Percentiles rank a stretch among this genome's conserved stretches.
phyloP scores from a whole-genome alignment of 92 coral and sea anemone species.

The Actinostola sp. region DNA sequence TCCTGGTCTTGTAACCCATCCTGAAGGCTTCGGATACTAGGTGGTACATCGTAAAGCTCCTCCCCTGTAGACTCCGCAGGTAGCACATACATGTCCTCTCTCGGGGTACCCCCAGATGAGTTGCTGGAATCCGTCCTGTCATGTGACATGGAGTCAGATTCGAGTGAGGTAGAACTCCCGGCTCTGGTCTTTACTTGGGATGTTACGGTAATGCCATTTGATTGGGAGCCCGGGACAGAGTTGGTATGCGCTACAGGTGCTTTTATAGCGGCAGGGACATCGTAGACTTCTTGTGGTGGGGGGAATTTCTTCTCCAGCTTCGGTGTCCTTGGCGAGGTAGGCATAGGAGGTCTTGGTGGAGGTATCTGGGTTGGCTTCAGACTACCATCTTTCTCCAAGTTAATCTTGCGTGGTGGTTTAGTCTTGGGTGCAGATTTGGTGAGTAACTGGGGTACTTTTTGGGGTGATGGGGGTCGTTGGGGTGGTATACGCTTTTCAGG shows the following conservation, averaged over 20 bases:
- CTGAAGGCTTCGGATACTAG: conserved; percentile 2
- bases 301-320: not conserved
- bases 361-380: conserved; percentile 6
- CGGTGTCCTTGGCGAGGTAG: conserved; percentile 28
- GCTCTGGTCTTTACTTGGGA: not conserved
- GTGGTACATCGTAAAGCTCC: conserved; percentile 38
- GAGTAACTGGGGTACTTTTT: conserved; percentile 24
- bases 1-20: conserved; percentile 19
- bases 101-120: conserved; percentile 12
- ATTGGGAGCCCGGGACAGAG: conserved; percentile 36
- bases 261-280: conserved; percentile 8
- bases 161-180: conserved; percentile 17
- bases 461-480: conserved; percentile 28
- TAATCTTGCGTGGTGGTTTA: conserved; percentile 40
- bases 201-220: conserved; percentile 4
- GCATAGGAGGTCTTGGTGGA: conserved; percentile 48
- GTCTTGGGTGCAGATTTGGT: conserved; percentile 28
- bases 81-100: conserved; percentile 68
- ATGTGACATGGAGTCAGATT: not conserved
- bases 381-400: conserved; percentile 12
- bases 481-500: conserved; percentile 22
- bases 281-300: conserved; percentile 26
- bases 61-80: conserved; percentile 9
- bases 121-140: not conserved
- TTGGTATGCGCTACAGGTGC: conserved; percentile 9